Base-by-base conservation (phyloP, 37 sponge, comb jelly and placozoan genomes). In the Cladorhizidae sp. region DNA sequence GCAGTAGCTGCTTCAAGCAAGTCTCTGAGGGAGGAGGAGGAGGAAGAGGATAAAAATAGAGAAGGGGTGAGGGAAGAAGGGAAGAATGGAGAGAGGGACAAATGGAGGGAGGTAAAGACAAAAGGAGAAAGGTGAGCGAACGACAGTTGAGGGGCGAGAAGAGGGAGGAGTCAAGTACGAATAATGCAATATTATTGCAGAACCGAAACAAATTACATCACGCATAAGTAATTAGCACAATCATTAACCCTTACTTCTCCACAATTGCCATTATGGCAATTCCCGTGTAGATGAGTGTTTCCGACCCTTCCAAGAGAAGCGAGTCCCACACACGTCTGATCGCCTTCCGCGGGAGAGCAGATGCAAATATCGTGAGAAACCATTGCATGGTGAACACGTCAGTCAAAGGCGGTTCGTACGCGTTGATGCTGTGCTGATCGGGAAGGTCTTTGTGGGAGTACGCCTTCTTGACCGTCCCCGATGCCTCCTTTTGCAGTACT, bases 371-470 rank as follows among this genome's bases (percentile, higher is more conserved):
- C 1, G 92, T 91, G 17, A 94, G 89, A 65, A 97, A 93, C 97
- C 97, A 97, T 85, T 91, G 97, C 82, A 97, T 82, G 0, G 95
- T 88, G 67, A 97, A 93, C 29, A 91, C 89, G 70, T 97, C 89
- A 1, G 87, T 86, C 45, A 97, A 77, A 0, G 97, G 97, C 1
- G 97, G 97, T 64, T 97, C 97, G 58, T 88, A 93, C 12, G 87
- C 72, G 20, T 36, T 41, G 23, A 82, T 41, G 67, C 84, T 80
- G 54, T 79, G 57, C 0, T 36, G 31, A n/a, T 73, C 86, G 0
- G 93, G 87, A 51, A 80, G 62, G 37, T 83, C 49, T 49, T 78
- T 79, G 6, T 77, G 82, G 45, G 88, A 88, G 61, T 82, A 87
- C 9, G 87, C 56, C 40, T 77, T 88, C 74, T 61, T 81, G 77